Evolutionary conservation across 2,888 invertebrate genomes (phyloP).

Genomic region (Polydrusus cervinus): DNA sequence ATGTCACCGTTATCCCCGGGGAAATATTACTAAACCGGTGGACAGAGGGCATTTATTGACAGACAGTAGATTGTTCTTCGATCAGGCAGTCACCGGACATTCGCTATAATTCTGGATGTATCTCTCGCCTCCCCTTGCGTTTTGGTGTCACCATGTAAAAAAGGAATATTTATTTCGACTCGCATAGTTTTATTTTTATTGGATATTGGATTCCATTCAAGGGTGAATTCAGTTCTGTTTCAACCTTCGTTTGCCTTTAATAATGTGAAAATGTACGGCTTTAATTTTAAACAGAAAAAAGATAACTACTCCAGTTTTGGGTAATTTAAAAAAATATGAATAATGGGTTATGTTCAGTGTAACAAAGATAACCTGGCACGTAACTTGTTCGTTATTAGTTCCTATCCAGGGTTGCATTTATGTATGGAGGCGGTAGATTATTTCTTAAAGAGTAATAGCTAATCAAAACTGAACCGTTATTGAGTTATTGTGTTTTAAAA

Average conservation of each 20-base stretch:
- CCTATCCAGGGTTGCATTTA: too few species aligned
- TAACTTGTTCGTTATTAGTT: too few species aligned
- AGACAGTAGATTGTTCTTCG: conserved; percentile 71
- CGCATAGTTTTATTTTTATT: conserved; percentile 69
- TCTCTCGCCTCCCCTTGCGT: conserved; percentile 57
- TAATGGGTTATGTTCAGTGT: too few species aligned
- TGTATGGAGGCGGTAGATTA: too few species aligned
- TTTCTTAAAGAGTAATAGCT: too few species aligned
- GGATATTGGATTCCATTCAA: conserved; percentile 65
- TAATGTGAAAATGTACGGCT: too few species aligned
- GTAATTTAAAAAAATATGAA: too few species aligned
- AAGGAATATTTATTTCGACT: conserved; percentile 67
- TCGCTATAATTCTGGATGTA: conserved; percentile 69
- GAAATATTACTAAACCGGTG: conserved; percentile 70
- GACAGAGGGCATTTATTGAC: conserved; percentile 70
- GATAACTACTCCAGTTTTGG: too few species aligned
- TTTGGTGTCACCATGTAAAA: conserved; percentile 35
- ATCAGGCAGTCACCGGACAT: conserved; percentile 69
- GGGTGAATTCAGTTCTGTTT: neutral
- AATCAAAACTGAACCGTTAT: too few species aligned
- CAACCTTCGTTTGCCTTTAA: neutral
- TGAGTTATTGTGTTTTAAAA: too few species aligned
- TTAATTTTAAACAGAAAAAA: too few species aligned
- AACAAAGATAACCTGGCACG: too few species aligned
- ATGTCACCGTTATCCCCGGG: conserved; percentile 68